phyloP scores from a whole-genome alignment of 2,888 invertebrate species.

The Leucophenga montana region DNA sequence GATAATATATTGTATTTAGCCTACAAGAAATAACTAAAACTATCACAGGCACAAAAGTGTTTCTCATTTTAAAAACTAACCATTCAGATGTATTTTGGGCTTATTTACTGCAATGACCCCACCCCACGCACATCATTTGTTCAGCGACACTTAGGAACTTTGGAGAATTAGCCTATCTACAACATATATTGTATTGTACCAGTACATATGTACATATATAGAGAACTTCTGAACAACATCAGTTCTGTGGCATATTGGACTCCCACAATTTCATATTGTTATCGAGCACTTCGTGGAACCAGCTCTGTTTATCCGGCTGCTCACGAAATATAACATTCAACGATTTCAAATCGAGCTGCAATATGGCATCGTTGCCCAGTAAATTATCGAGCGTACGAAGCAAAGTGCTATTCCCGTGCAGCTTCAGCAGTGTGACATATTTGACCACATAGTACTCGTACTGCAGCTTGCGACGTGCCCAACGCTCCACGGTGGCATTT shows the following conservation, averaged over 20 bases:
- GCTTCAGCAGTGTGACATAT: constrained; percentile 85
- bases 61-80: constrained; percentile 49
- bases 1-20: not conserved
- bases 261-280: constrained; percentile 93
- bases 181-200: not conserved
- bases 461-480: constrained; percentile 82
- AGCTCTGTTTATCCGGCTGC: constrained; percentile 81
- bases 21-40: constrained; percentile 55
- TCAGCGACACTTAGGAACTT: constrained; percentile 52
- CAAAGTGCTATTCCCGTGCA: constrained; percentile 84
- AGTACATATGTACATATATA: not conserved
- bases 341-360: constrained; percentile 87
- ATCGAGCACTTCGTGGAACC: constrained; percentile 91
- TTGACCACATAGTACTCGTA: constrained; percentile 87
- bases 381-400: constrained; percentile 82
- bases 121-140: not conserved
- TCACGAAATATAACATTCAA: constrained; percentile 86
- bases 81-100: constrained; percentile 32
- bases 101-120: not conserved
- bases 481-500: constrained; percentile 86
- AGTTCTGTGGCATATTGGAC: constrained; percentile 80
- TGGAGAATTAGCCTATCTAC: constrained; percentile 33
- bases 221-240: constrained; percentile 43
- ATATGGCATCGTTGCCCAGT: constrained; percentile 86
- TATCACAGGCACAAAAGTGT: constrained; percentile 68